Evolutionary conservation across 2,888 invertebrate genomes (phyloP), one percentile per base, ranked within the genome.

Genomic region (Tipula helvola): DNA sequence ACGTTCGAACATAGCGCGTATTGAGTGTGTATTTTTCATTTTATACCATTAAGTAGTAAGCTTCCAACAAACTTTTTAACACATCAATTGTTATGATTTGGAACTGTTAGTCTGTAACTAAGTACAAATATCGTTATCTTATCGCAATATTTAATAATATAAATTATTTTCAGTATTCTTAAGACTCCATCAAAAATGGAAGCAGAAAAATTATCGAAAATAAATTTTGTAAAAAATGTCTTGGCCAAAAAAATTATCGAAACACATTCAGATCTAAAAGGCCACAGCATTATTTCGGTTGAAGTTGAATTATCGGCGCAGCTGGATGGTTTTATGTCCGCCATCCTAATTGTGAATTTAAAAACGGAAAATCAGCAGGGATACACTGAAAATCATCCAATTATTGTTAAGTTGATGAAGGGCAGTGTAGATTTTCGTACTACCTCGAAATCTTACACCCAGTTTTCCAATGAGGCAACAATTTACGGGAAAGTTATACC

Each of bases 281-380:
- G 12, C 12, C 85, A 42, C 8, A 85, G 3, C 5, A 16, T 87
- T 18, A 36, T 87, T 2, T 83, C 85, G 47, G 71, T 83, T 39
- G 44, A 83, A 2, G 87, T 87, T 7, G 83, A 86, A 47, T 18
- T 87, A 28, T 36, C 71, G 3, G 16, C 41, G 0, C 71, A 83
- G 10, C 47, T 88, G 28, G 87, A 87, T 87, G 88, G 88, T 28
- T 87, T 87, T 71, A 88, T 88, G 88, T 87, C 88, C 3, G 87
- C 87, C 0, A 87, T 88, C 42, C 87, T 87, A 47, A 10, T 39
- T 3, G 57, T 86, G 8, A 47, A 86, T 3, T 83, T 87, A 16
- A 44, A 71, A 71, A 36, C 87, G 12, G 83, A 85, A 57, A 42
- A 47, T 87, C 13, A 36, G 10, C 28, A 16, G 7, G 42, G 85